Base-by-base conservation (phyloP, 2,888 invertebrate genomes). In the Hyposoter didymator region DNA sequence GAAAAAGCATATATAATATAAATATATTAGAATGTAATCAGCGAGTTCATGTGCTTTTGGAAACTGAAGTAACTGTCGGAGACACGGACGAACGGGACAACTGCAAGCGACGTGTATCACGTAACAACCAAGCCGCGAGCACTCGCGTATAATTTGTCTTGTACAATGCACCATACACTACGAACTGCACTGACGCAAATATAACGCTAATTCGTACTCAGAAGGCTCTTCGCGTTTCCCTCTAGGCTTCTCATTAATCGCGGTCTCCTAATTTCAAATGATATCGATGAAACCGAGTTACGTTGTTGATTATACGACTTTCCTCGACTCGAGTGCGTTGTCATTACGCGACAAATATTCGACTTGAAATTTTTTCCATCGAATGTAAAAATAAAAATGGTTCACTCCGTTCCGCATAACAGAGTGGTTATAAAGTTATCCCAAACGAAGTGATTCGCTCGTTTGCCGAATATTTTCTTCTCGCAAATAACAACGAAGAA, bases 21-120 rank as follows among this genome's bases (percentile, higher is more conserved):
- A 49, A 64, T 79, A 66, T 64, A 66, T 49, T 39, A 17, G 62
- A 17, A 52, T 52, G 52, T 7, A 39, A 39, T 22, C 49, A 22
- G 62, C 5, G 49, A 64, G 80, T 75, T 80, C 75, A 67, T 81
- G 67, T n/a, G 76, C 73, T 85, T 76, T 82, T 79, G 76, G 72
- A 79, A 85, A 82, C 78, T 82, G 75, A 66, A 82, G 64, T 78
- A 69, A 80, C 79, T 79, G 85, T 79, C 82, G 75, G 82, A 67
- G 82, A 82, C 84, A 82, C 82, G 84, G 76, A 80, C 76, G 79
- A 78, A 83, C 76, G 69, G 73, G 55, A 85, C 83, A 85, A 69
- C 78, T 85, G 83, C 73, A 64, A 81, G 80, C 62, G 78, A 83
- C 83, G 80, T 83, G 76, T 67, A 85, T 85, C 83, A 83, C 78